These are phyloP conservation scores for Atrichornis clamosus DNA, from an alignment of 2,113 vertebrate species.

Conservation along the genomic window DNA sequence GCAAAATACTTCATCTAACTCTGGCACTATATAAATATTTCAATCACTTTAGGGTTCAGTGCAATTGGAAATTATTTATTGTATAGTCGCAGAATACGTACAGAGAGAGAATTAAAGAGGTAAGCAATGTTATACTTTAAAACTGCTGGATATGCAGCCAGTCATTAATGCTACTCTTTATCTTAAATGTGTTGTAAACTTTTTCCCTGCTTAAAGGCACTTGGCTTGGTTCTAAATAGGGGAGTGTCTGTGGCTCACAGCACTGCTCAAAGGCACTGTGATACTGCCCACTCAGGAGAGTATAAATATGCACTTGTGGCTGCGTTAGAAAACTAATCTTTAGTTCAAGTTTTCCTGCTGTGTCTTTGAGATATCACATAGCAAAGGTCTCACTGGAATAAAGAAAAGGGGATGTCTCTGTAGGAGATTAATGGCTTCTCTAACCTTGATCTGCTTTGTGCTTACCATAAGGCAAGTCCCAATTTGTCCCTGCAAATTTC, in stretches of 20 bases:
- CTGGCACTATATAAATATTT: slow-evolving; percentile 32
- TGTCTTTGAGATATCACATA: not conserved
- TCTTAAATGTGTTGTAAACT: not conserved
- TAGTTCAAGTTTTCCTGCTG: not conserved
- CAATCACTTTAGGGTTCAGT: slow-evolving; percentile 46
- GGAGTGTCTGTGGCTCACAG: not conserved
- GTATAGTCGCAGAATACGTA: not conserved
- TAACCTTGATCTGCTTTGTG: not conserved
- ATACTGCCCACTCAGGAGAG: not conserved
- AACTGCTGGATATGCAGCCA: not conserved
- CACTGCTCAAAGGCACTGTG: not conserved
- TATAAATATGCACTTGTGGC: not conserved
- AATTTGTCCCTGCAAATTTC: not conserved
- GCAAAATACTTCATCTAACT: slow-evolving; percentile 29
- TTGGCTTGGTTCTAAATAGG: not conserved
- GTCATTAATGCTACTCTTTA: not conserved
- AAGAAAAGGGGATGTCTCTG: not conserved
- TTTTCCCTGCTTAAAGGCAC: not conserved
- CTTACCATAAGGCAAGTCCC: not conserved
- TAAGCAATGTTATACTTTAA: not conserved
- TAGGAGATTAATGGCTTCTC: not conserved
- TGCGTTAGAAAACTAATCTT: not conserved
- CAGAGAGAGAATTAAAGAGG: not conserved
- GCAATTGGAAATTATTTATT: slow-evolving; percentile 55
- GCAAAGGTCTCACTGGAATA: not conserved